phyloP scores from a whole-genome alignment of 2,797 vertebrate genomes.

The Acomys russatus region DNA sequence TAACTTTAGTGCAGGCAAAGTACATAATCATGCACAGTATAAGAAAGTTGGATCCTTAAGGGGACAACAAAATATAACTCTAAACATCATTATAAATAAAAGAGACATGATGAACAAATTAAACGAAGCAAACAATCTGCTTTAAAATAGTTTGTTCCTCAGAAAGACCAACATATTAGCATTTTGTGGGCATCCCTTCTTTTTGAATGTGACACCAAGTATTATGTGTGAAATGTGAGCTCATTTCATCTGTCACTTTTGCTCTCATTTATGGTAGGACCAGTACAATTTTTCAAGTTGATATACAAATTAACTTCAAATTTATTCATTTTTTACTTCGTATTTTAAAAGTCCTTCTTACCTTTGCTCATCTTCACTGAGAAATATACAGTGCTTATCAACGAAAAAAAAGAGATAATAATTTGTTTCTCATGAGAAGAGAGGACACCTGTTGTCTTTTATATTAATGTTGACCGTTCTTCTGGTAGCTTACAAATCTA shows the following conservation, averaged over 20 bases:
- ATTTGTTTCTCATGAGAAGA: background rate
- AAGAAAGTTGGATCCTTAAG: constrained; percentile 61
- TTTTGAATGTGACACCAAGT: background rate
- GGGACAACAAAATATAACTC: constrained; percentile 64
- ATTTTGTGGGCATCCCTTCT: constrained; percentile 22
- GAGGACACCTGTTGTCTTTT: background rate
- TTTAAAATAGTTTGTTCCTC: constrained; percentile 26
- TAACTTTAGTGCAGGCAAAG: constrained; percentile 64
- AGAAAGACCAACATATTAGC: constrained; percentile 23
- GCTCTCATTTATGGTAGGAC: constrained; percentile 37
- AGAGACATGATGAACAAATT: constrained; percentile 60
- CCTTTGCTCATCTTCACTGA: background rate
- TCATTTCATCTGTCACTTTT: constrained; percentile 45
- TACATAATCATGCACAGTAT: constrained; percentile 61
- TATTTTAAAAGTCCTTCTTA: constrained; percentile 5
- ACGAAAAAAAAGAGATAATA: background rate
- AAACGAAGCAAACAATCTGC: constrained; percentile 47
- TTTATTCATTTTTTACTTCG: constrained; percentile 48
- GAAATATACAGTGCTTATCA: background rate
- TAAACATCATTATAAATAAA: constrained; percentile 54
- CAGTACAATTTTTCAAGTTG: constrained; percentile 3
- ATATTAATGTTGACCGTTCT: background rate
- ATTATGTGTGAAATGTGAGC: constrained; percentile 1
- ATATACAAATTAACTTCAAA: constrained; percentile 51
- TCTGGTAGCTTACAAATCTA: background rate